Evolutionary conservation across 2,113 vertebrate species (phyloP).

Genomic region (Burhinus bistriatus): DNA sequence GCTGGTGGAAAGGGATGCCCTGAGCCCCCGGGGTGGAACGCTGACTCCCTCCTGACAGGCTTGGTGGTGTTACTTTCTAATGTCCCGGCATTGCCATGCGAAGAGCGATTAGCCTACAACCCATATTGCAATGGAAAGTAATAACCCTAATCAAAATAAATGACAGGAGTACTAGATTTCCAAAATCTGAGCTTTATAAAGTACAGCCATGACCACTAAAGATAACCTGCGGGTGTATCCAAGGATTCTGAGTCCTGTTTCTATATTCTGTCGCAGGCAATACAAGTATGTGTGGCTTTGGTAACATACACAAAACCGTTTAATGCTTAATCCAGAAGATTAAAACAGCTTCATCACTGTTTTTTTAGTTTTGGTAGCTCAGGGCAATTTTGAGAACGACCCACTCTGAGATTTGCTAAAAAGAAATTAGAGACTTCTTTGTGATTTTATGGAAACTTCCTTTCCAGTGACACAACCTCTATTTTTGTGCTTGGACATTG

Average conservation of each 20-base stretch:
- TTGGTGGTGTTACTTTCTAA: not conserved
- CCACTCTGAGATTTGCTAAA: not conserved
- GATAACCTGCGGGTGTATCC: not conserved
- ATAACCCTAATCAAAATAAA: not conserved
- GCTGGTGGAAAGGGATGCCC: not conserved
- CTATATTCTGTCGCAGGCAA: not conserved
- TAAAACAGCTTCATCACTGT: not conserved
- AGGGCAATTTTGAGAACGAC: not conserved
- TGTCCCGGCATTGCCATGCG: not conserved
- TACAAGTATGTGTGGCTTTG: not conserved
- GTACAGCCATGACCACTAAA: not conserved
- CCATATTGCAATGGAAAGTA: not conserved
- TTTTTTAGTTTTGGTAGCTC: not conserved
- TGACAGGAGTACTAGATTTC: not conserved
- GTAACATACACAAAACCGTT: not conserved
- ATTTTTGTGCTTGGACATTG: not conserved
- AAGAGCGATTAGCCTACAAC: not conserved
- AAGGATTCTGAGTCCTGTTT: not conserved
- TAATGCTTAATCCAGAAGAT: not conserved
- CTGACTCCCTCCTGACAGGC: not conserved
- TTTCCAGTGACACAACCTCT: not conserved
- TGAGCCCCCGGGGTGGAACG: not conserved
- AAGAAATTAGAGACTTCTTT: not conserved
- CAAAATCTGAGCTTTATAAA: not conserved
- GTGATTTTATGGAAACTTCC: not conserved